These are phyloP conservation scores for Podiceps cristatus DNA, from an alignment of 2,113 vertebrate species.

Conservation along the genomic window DNA sequence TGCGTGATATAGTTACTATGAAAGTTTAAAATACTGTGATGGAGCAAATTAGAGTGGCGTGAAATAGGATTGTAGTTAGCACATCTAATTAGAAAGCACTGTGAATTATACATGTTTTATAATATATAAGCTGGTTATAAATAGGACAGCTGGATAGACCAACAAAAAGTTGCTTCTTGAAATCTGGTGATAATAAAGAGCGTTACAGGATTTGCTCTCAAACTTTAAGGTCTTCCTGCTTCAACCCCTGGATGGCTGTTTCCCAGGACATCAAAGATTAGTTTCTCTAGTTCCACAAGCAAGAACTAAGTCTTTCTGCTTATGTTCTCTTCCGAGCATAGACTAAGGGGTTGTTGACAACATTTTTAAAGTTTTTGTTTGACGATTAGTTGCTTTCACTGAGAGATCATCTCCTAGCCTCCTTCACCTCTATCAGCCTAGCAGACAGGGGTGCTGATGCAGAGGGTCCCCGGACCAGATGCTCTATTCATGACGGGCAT, in stretches of 20 bases:
- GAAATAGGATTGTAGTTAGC: constrained; percentile 14
- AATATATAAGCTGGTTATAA: not conserved
- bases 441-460: not conserved
- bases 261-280: not conserved
- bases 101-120: not conserved
- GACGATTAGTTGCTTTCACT: not conserved
- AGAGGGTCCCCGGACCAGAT: not conserved
- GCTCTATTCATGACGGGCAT: not conserved
- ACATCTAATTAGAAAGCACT: constrained; percentile 26
- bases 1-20: not conserved
- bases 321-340: not conserved
- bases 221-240: not conserved
- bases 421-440: no score
- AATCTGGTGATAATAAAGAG: not conserved
- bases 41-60: not conserved
- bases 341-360: not conserved
- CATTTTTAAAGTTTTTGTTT: not conserved
- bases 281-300: not conserved
- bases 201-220: not conserved
- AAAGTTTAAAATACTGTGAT: not conserved
- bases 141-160: not conserved
- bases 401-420: not conserved
- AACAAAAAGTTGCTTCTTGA: not conserved
- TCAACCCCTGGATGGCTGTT: not conserved
- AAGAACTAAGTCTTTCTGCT: not conserved